These are phyloP conservation scores for Pseudolaguvia tuberculata DNA, from an alignment of 2,113 vertebrate genomes.

Conservation along the genomic window DNA sequence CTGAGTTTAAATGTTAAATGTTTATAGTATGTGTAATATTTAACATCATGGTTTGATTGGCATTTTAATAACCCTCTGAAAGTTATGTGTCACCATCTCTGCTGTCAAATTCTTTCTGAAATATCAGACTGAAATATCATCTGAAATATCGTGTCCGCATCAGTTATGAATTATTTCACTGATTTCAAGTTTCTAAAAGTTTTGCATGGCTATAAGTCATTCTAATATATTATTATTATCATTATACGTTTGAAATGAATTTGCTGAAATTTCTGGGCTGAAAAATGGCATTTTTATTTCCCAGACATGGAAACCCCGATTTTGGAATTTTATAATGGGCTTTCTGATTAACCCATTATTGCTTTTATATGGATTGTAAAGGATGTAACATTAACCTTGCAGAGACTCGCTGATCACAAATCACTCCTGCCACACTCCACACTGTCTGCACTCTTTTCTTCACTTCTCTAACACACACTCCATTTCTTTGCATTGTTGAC, in stretches of 20 bases:
- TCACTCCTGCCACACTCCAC: too few species aligned
- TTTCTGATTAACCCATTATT: neutral
- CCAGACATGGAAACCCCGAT: neutral
- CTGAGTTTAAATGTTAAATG: slow-evolving; percentile 11
- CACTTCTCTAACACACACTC: too few species aligned
- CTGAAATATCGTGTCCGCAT: neutral
- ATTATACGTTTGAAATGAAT: neutral
- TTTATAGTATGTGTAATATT: neutral
- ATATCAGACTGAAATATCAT: neutral
- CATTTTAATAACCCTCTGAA: slow-evolving; percentile 20
- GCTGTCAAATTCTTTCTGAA: neutral
- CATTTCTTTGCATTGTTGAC: too few species aligned
- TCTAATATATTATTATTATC: neutral
- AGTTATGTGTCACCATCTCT: neutral
- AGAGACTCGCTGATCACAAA: too few species aligned
- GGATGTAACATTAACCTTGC: too few species aligned
- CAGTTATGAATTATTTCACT: neutral
- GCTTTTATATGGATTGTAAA: too few species aligned
- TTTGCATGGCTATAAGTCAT: neutral
- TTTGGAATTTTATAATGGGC: neutral
- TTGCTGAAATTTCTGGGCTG: neutral
- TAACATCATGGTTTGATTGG: slow-evolving; percentile 24
- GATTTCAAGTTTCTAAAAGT: neutral
- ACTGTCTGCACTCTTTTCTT: too few species aligned
- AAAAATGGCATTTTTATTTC: neutral